Evolutionary conservation across 1,140 invertebrate genomes (phyloP), one percentile per base, ranked within the genome.

Genomic region (Arctopsyche grandis): DNA sequence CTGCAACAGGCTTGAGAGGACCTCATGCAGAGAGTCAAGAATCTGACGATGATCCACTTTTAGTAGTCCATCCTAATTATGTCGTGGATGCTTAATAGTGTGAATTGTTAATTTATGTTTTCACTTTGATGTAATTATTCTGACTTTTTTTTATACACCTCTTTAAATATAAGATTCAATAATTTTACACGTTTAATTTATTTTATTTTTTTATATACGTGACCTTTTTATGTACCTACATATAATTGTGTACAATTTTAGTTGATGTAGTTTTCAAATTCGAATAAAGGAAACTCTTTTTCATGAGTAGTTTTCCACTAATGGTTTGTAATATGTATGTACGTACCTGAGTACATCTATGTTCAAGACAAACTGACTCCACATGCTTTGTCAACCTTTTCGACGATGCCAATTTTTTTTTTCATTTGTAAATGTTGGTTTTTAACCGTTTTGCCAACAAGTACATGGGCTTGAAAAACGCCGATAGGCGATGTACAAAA

Each of bases 1-100:
- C 91, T 12, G 92, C 91, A 12, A 91, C 91, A 9, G 92, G 91
- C 0, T 84, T 94, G 3, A 89, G 87, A 80, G 87, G 86, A 7
- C 88, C 88, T 21, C 84, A 84, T 38, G 83, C 83, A 19, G 85
- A 85, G 1, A 89, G 89, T 76, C 89, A 90, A 60, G 89, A 90
- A 56, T 85, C 90, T 0, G 94, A 96, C 77, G 93, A 96, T 22
- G 95, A 99, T 89, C 95, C 96, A 0, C 85, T 97, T 48, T 87
- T 99, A 12, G 94, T 99, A 46, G 97, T 99, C 0, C 97, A 99
- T 91, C 98, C 98, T 0, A 98, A 99, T 88, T 99, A 98, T 86
- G 91, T 97, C 63, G 89, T 96, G 63, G 95, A 97, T 81, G 76
- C 70, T 1, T 87, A 85, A 85, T 44, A 10, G 38, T 48, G 16